Evolutionary conservation across 1,140 invertebrate genomes (phyloP).

Genomic region (Penaeus chinensis): DNA sequence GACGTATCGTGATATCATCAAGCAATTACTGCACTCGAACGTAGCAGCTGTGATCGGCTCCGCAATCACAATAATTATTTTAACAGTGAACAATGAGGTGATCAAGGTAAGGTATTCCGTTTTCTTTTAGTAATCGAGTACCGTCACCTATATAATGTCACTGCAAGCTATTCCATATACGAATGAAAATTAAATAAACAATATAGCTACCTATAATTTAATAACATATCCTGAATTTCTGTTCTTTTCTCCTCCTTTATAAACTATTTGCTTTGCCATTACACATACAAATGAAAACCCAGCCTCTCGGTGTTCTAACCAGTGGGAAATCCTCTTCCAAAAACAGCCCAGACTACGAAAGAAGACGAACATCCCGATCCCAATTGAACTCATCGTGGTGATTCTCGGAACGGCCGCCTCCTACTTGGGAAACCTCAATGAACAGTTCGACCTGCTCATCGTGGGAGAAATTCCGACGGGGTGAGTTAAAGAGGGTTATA

Average conservation of each 20-base stretch:
- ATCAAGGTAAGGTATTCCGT: constrained; percentile 56
- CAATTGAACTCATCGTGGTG: constrained; percentile 87
- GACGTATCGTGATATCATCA: constrained; percentile 48
- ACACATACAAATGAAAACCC: neutral
- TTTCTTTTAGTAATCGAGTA: neutral
- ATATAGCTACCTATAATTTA: no score
- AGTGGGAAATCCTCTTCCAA: neutral
- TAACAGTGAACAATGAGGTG: constrained; percentile 62
- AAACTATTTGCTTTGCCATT: no score
- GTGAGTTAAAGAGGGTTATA: constrained; percentile 68
- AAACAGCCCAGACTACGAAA: constrained; percentile 70
- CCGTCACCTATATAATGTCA: neutral
- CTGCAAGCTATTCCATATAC: neutral
- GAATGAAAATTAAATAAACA: neutral
- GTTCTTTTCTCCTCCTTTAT: no score
- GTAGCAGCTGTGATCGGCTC: constrained; percentile 62
- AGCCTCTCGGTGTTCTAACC: neutral
- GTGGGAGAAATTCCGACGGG: constrained; percentile 85
- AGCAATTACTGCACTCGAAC: constrained; percentile 37
- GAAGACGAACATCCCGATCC: constrained; percentile 79
- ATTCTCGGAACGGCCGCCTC: constrained; percentile 81
- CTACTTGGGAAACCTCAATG: constrained; percentile 73
- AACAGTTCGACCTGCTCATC: constrained; percentile 74
- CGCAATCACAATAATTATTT: constrained; percentile 42
- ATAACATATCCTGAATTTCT: no score